phyloP scores from a whole-genome alignment of 2,113 vertebrate genomes.

The Lophochroa leadbeateri region DNA sequence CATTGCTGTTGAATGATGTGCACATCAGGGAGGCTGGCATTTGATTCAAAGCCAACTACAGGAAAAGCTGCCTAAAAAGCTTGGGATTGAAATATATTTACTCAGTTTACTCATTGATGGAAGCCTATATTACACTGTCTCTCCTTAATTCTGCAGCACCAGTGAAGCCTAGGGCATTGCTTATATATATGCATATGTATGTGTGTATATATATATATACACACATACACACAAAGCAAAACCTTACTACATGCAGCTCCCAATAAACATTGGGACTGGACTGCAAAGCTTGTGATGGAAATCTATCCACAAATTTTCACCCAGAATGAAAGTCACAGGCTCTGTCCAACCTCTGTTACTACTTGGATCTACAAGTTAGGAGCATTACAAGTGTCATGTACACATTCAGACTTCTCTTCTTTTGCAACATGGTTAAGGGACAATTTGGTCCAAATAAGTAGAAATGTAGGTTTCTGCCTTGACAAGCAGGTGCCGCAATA shows the following conservation, averaged over 20 bases:
- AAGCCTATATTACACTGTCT: not conserved
- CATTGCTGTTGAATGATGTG: conserved; percentile 74
- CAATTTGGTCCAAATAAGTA: not conserved
- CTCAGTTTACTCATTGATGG: not conserved
- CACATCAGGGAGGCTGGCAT: not conserved
- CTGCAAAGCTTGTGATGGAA: not conserved
- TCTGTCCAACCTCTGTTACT: not conserved
- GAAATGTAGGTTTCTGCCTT: not conserved
- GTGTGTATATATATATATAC: not conserved
- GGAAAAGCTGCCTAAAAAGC: not conserved
- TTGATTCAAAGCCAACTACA: not conserved
- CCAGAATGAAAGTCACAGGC: not conserved
- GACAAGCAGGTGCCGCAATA: not conserved
- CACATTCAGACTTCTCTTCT: not conserved
- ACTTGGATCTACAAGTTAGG: not conserved
- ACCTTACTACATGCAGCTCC: not conserved
- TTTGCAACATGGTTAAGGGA: not conserved
- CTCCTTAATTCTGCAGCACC: not conserved
- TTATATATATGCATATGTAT: not conserved
- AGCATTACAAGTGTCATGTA: not conserved
- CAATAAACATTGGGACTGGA: not conserved
- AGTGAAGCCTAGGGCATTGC: not conserved
- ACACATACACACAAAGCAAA: not conserved
- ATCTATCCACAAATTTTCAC: not conserved
- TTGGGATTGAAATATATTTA: not conserved